Base-by-base conservation (phyloP, 1,140 invertebrate species). In the Tetranychus cinnabarinus region DNA sequence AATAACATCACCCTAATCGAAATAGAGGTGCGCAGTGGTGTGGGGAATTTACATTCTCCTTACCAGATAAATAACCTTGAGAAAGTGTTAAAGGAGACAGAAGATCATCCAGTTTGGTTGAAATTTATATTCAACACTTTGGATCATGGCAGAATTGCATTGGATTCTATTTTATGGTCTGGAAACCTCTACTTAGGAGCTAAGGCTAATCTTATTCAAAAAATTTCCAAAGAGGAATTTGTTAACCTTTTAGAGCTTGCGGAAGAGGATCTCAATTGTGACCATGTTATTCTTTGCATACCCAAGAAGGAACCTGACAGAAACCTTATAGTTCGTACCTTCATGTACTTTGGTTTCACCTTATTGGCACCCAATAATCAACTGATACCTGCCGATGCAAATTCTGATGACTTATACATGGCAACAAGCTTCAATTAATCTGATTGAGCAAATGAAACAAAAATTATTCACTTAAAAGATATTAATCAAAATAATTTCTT, bases 311-410 rank as follows among this genome's bases (percentile, higher is more conserved):
- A 88, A 57, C 70, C 79, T 46, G 88, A 96, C 73, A 79, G 85
- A 74, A 77, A 82, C 46, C 81, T 82, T 65, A 76, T 95, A 60
- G 81, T 96, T 60, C 82, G 88, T 68, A 89, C 88, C 57, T 95
- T 97, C 80, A 91, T 92, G 83, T 95, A 91, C 75, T 80, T 96
- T 75, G 90, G 90, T 56, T 96, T 97, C 75, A 79, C 80, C 65
- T 78, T 85, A 54, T 75, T 93, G 64, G 79, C 85, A 47, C 87
- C 90, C 56, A 84, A 81, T 66, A 84, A 88, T 64, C 61, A 79
- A n/a, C 73, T 87, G 66, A 77, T 83, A 67, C 80, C 82, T 68
- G 62, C 63, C 35, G 77, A 78, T 68, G 75, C 75, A 66, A 58
- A 33, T 33, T 66, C 66, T 50, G 64, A 67, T 12, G 83, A 84